phyloP scores from a whole-genome alignment of 2,888 invertebrate species.

The Microplitis deprimator region DNA sequence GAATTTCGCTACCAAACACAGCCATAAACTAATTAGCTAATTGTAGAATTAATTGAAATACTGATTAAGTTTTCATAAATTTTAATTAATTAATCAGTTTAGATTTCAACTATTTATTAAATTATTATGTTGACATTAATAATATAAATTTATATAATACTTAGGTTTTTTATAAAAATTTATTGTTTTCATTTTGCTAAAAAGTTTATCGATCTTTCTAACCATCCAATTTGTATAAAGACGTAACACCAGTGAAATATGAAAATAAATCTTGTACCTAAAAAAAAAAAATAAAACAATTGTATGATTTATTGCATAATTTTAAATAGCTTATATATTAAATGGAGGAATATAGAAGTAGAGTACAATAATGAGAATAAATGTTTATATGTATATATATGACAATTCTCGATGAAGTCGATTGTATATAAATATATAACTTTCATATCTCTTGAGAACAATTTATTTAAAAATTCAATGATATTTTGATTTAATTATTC shows the following conservation, averaged over 20 bases:
- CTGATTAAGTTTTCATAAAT: neutral
- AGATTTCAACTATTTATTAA: no score
- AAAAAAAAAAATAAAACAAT: neutral
- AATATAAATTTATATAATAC: neutral
- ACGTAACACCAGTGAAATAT: neutral
- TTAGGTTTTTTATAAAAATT: neutral
- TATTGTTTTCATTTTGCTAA: neutral
- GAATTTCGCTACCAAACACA: neutral
- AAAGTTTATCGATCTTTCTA: neutral
- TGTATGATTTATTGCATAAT: neutral
- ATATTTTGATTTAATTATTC: neutral
- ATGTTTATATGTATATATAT: no score
- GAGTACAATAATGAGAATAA: neutral
- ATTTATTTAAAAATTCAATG: neutral
- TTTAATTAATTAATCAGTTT: no score
- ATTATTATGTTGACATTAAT: no score
- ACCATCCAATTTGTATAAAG: neutral
- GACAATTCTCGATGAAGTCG: neutral
- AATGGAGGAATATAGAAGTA: neutral
- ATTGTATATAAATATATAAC: neutral
- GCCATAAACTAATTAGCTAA: neutral
- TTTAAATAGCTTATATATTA: slow-evolving; percentile 12
- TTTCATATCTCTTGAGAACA: neutral
- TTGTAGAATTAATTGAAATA: neutral
- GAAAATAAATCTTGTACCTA: neutral